These are phyloP conservation scores for Yponomeuta sedellus DNA, from an alignment of 2,888 invertebrate species.

Conservation along the genomic window DNA sequence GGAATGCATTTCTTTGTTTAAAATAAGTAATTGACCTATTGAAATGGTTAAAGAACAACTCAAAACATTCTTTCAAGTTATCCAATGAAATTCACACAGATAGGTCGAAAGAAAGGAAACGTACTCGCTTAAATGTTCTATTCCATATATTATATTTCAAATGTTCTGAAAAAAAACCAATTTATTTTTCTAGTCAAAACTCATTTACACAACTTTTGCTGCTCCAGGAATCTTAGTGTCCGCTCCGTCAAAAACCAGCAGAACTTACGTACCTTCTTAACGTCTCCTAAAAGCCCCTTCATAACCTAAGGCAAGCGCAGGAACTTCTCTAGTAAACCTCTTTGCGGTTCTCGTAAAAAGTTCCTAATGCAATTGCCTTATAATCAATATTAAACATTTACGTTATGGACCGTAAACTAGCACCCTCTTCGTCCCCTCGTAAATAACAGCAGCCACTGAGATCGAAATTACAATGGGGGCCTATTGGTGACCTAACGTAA, in stretches of 20 bases:
- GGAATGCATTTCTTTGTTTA: no score
- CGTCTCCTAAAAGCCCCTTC: neutral
- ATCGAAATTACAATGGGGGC: neutral
- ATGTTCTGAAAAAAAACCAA: no score
- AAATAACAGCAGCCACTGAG: neutral
- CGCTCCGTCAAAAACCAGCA: neutral
- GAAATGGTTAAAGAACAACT: no score
- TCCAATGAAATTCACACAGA: no score
- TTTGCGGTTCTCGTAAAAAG: neutral
- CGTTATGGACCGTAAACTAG: neutral
- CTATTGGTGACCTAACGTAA: neutral
- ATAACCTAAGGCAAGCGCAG: neutral
- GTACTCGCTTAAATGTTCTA: no score
- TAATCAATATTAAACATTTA: conserved; percentile 1
- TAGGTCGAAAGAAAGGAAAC: no score
- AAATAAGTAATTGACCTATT: no score
- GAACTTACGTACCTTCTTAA: neutral
- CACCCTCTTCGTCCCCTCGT: neutral
- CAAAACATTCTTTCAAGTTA: no score
- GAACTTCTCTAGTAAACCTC: neutral
- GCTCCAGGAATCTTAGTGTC: neutral
- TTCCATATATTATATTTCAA: no score
- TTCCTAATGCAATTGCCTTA: neutral
- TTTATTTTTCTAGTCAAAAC: no score
- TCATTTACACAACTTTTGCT: neutral